Conservation (phyloP, 2,113 vertebrate genomes). For the Mohoua ochrocephala region DNA sequence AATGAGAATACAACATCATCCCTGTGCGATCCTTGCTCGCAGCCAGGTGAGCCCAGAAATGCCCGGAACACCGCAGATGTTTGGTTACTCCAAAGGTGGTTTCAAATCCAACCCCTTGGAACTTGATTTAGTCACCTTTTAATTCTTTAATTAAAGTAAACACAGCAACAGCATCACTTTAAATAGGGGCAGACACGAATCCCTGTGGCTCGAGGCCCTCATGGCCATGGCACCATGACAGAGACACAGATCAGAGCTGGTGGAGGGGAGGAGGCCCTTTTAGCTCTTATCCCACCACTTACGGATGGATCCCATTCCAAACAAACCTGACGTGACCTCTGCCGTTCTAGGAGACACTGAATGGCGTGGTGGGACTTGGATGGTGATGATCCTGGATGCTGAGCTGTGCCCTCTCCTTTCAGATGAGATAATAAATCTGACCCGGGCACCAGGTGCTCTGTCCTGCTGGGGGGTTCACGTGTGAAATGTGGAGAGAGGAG, state of each 20-base stretch:
- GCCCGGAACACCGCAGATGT: rapidly evolving
- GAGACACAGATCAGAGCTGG: rapidly evolving
- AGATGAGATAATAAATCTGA: neutral
- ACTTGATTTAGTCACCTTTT: neutral
- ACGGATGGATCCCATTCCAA: neutral
- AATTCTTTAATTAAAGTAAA: neutral
- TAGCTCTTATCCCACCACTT: neutral
- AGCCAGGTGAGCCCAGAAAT: neutral
- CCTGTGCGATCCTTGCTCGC: too few relatives aligned
- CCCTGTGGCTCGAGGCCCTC: neutral
- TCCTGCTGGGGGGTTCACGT: neutral
- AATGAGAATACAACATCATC: rapidly evolving
- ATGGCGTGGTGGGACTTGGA: rapidly evolving
- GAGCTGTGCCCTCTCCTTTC: neutral
- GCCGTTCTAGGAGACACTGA: too few relatives aligned
- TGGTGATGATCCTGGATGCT: neutral
- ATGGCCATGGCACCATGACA: rapidly evolving
- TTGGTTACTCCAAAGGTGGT: neutral
- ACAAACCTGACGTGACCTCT: neutral
- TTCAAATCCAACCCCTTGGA: neutral
- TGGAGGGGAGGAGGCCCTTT: neutral
- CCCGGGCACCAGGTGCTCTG: neutral
- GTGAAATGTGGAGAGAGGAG: neutral
- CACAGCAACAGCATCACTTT: rapidly evolving
- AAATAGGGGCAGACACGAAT: neutral